Evolutionary conservation across 1,140 invertebrate species (phyloP), one percentile per base, ranked within the genome.

Genomic region (Copidosoma floridanum): DNA sequence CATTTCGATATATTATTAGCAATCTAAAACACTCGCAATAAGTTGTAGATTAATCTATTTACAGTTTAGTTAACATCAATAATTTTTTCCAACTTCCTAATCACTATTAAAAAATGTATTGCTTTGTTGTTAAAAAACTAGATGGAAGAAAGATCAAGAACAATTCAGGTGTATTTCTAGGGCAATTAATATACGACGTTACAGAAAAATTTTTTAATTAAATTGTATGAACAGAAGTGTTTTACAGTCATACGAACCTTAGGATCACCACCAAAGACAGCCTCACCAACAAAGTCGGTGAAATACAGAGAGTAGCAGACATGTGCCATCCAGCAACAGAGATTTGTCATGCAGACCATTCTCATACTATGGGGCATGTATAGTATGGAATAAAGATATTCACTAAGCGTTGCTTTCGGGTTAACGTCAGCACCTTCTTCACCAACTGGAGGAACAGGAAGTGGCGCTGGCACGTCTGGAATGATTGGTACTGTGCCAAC

Each of bases 291-390:
- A 74, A 97, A 98, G 78, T 98, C 95, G 0, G 96, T 98, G 74
- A 98, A 98, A 76, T 97, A 98, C 0, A 98, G 81, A 0, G 95
- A 97, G 72, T 98, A 98, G 75, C 94, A 97, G 2, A 98, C 93
- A 56, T 98, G 90, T 0, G 94, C 93, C 93, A 96, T 97, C 96
- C 95, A 98, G 71, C 93, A 97, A 76, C 97, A 97, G 0, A 97
- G 82, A 81, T 98, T 98, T 0, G 95, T 97, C 3, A 97, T 63
- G 70, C 95, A 98, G 1, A 98, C 84, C 66, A 94, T 86, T 35
- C 88, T 83, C 56, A 98, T 80, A 2, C 92, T 95, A 57, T 82
- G 80, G 0, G 95, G 95, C 92, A 98, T 96, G 54, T 88, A 83
- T 0, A 98, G 70, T 26, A 98, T 97, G 3, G 95, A 96, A 51